These are phyloP conservation scores for Cavia aperea DNA, from an alignment of 2,113 vertebrate species.

Conservation along the genomic window DNA sequence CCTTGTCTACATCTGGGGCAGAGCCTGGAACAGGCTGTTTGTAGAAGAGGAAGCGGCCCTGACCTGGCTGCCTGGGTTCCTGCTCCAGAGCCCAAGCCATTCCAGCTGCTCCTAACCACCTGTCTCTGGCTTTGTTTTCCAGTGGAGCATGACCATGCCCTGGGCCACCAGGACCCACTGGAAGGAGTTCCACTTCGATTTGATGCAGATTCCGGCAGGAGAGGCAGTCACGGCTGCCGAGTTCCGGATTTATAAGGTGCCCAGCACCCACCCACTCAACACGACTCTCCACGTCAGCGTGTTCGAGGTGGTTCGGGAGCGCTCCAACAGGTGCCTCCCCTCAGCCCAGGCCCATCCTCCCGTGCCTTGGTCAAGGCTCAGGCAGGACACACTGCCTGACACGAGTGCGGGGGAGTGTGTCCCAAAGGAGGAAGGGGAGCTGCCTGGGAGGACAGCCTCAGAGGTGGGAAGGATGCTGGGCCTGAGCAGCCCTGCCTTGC, in stretches of 20 bases:
- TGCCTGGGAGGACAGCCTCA: not conserved
- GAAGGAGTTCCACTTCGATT: slow-evolving; percentile 96
- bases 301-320: slow-evolving; percentile 85
- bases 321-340: slow-evolving; percentile 80
- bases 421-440: not conserved
- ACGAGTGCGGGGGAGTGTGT: not conserved
- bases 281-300: slow-evolving; percentile 87
- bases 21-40: not conserved
- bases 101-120: rapidly evolving
- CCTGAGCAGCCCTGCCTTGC: not conserved
- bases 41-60: not conserved
- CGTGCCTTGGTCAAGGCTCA: not conserved
- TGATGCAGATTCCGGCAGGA: slow-evolving; percentile 87
- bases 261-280: slow-evolving; percentile 80
- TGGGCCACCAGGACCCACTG: slow-evolving; percentile 88
- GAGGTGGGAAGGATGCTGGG: not conserved
- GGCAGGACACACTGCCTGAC: not conserved
- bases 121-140: not conserved
- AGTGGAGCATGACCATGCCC: slow-evolving; percentile 90
- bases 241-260: slow-evolving; percentile 92
- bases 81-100: rapidly evolving
- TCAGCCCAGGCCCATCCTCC: rapidly evolving
- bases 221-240: slow-evolving; percentile 90
- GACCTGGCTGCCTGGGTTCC: not conserved
- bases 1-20: not conserved